Percentiles rank a stretch among this genome's conserved stretches.
phyloP scores from a whole-genome alignment of 2,113 vertebrate genomes.

The Varanus komodoensis region DNA sequence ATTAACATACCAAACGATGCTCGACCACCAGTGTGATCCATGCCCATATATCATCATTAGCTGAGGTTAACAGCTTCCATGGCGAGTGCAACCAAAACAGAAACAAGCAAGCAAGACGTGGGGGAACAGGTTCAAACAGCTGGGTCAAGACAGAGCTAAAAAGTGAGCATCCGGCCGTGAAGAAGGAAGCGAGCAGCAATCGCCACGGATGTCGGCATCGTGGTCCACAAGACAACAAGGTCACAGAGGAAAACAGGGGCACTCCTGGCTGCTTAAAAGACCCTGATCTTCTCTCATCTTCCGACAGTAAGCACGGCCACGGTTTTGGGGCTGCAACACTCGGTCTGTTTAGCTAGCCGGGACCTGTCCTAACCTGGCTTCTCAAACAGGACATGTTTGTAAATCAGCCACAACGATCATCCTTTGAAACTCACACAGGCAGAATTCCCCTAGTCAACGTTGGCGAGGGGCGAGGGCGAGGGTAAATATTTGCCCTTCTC shows the following conservation, averaged over 20 bases:
- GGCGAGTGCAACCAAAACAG: not conserved
- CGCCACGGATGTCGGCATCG: not conserved
- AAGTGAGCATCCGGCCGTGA: not conserved
- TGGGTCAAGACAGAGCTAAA: not conserved
- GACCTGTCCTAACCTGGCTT: not conserved
- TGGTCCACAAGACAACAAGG: not conserved
- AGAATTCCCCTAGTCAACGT: not conserved
- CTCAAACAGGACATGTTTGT: not conserved
- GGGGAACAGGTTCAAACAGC: not conserved
- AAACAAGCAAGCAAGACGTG: not conserved
- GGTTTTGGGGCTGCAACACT: not conserved
- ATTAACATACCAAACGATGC: slow-evolving; percentile 24
- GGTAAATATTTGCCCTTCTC: too few relatives aligned
- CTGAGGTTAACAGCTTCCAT: not conserved
- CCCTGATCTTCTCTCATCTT: not conserved
- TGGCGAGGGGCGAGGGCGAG: not conserved
- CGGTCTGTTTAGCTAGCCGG: not conserved
- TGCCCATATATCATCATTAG: slow-evolving; percentile 33
- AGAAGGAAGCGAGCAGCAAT: not conserved
- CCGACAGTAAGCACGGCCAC: not conserved
- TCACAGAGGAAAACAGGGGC: not conserved
- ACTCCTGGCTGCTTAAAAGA: not conserved
- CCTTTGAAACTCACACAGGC: not conserved
- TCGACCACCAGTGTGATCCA: not conserved
- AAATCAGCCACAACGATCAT: not conserved